Evolutionary conservation across 2,113 vertebrate genomes (phyloP), one percentile per base, ranked within the genome.

Genomic region (Elephas maximus): DNA sequence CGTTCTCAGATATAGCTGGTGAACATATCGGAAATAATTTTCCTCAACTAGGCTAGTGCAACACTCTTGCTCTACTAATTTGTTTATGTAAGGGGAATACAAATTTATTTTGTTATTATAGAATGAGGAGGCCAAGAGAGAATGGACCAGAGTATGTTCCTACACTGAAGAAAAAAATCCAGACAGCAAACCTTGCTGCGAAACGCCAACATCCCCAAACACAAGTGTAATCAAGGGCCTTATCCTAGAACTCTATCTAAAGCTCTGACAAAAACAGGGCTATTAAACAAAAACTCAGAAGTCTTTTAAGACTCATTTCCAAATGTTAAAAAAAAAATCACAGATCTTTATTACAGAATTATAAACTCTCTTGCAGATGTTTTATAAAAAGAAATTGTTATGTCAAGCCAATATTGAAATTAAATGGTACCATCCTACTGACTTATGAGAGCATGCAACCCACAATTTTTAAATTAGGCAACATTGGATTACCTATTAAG

Each of bases 351-450:
- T 51, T 91, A 18, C 67, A 95, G 28, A 12, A 78, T 97, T 71
- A 87, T 28, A 94, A 95, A 86, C 5, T 24, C 14, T 11, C 71
- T 86, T 96, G 93, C 97, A 82, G 83, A 9, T 92, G 18, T 91
- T 96, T 98, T 82, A 90, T 91, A 91, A 24, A 89, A 94, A 84
- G 24, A 94, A 96, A 88, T 63, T 60, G 33, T 87, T 97, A 95
- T 71, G 4, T 87, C 87, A 85, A 57, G 6, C 15, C 76, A 94
- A 2, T 15, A 95, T 80, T 96, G 63, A 98, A 77, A 91, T 1
- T 14, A 77, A 7, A 82, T 93, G 78, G 28, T 10, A 78, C 6
- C 81, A 73, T 76, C 97, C 97, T 96, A 14, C 37, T 97, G 74
- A 94, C 2, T 88, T 98, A 84, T 33, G 77, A 79, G 62, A 78